Conservation (phyloP, 2,888 invertebrate species). For the Tromatobia lineatoria region DNA sequence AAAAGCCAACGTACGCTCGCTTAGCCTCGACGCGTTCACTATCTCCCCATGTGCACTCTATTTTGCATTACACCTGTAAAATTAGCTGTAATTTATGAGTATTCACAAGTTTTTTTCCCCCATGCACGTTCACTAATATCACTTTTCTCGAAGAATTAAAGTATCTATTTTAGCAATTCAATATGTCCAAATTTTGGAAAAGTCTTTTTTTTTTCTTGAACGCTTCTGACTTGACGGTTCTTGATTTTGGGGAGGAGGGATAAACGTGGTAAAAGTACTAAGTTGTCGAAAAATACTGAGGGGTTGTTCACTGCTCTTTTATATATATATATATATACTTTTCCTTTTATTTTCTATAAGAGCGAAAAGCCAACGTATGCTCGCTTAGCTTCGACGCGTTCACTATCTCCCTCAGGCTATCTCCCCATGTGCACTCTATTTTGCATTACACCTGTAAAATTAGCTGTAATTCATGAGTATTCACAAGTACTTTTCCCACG, state of each 20-base stretch:
- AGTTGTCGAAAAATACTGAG: too few species aligned
- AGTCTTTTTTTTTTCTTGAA: too few species aligned
- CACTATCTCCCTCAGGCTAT: too few species aligned
- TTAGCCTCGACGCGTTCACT: slow-evolving; percentile 30
- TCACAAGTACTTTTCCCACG: background rate
- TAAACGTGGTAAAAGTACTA: too few species aligned
- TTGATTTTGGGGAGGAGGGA: too few species aligned
- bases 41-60: background rate
- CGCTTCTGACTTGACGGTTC: too few species aligned
- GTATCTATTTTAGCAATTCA: too few species aligned
- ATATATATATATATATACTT: too few species aligned
- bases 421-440: slow-evolving; percentile 5
- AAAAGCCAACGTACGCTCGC: slow-evolving; percentile 40
- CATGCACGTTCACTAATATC: background rate
- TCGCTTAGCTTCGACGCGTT: slow-evolving; percentile 37
- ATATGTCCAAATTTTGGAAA: too few species aligned
- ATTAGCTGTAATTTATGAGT: background rate
- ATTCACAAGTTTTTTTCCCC: background rate
- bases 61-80: slow-evolving; percentile 36
- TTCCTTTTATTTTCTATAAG: slow-evolving; percentile 44
- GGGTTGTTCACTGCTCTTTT: too few species aligned
- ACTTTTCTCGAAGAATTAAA: background rate
- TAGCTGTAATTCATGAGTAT: background rate
- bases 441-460: slow-evolving; percentile 33
- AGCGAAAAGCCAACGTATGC: slow-evolving; percentile 42